A percentile compares a stretch with the other conserved stretches of the same genome.
phyloP scores from a whole-genome alignment of 1,140 invertebrate genomes.

The Zaprionus camerounensis region DNA sequence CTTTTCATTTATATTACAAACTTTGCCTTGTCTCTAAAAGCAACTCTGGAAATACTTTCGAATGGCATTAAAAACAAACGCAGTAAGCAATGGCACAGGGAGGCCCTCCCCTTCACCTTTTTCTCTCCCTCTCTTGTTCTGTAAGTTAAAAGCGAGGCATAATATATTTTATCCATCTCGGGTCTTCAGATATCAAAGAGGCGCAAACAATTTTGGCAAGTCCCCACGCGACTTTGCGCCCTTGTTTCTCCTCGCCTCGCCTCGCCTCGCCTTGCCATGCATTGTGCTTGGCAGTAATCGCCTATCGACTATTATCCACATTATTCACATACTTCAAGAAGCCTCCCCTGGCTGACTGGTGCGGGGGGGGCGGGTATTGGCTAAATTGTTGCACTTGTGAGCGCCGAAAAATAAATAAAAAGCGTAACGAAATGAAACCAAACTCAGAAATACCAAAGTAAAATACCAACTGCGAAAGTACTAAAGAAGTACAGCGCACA shows the following conservation, averaged over 20 bases:
- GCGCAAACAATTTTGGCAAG: constrained; percentile 34
- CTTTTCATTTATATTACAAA: constrained; percentile 14
- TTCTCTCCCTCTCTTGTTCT: too few species aligned
- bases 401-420: constrained; percentile 49
- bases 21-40: constrained; percentile 11
- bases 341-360: too few species aligned
- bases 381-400: constrained; percentile 74
- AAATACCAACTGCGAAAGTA: constrained; percentile 72
- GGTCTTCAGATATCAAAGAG: constrained; percentile 13
- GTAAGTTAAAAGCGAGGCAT: constrained; percentile 22
- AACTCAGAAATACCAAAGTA: constrained; percentile 66
- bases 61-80: constrained; percentile 25
- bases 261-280: too few species aligned
- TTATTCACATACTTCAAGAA: constrained; percentile 37
- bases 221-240: constrained; percentile 5
- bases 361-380: not conserved
- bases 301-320: constrained; percentile 49
- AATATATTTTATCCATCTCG: constrained; percentile 30
- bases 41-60: constrained; percentile 26
- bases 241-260: not conserved
- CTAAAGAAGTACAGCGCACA: constrained; percentile 44
- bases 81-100: not conserved
- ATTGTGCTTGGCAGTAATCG: constrained; percentile 28
- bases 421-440: constrained; percentile 63
- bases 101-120: too few species aligned